phyloP scores from a whole-genome alignment of 2,888 invertebrate genomes.

The Molorchus minor region DNA sequence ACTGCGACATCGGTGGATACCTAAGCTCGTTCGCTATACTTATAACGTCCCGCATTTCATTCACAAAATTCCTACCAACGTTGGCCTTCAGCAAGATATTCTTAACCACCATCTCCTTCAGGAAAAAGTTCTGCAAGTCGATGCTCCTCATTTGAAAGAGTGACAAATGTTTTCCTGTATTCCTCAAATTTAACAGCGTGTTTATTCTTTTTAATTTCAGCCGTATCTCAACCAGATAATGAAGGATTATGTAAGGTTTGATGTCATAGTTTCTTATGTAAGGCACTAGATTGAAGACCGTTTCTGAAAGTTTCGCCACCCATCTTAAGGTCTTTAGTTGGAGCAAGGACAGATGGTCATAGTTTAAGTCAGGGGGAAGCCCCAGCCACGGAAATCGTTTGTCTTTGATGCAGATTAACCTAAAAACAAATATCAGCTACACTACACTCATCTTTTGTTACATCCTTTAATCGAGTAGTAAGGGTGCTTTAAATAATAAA shows the following conservation, averaged over 20 bases:
- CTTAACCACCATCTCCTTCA: constrained; percentile 54
- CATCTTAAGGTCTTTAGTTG: constrained; percentile 53
- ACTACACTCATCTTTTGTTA: no score
- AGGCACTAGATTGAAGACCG: constrained; percentile 49
- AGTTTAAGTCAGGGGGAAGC: constrained; percentile 47
- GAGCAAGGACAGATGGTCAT: constrained; percentile 50
- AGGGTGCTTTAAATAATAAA: no score
- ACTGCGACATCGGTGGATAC: constrained; percentile 52
- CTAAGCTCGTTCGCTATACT: constrained; percentile 51
- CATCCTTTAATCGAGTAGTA: no score
- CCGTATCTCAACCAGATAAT: constrained; percentile 55
- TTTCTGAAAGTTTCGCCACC: constrained; percentile 55
- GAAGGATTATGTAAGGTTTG: constrained; percentile 52
- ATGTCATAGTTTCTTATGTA: constrained; percentile 49
- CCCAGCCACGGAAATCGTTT: constrained; percentile 55
- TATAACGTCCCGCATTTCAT: constrained; percentile 52
- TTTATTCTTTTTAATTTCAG: constrained; percentile 50
- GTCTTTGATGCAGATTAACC: constrained; percentile 51
- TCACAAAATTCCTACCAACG: constrained; percentile 52
- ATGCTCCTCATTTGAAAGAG: constrained; percentile 54
- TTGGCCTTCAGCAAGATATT: constrained; percentile 53
- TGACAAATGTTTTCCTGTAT: constrained; percentile 42
- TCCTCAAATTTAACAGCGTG: constrained; percentile 46
- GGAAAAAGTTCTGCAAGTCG: constrained; percentile 53
- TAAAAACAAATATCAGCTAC: no score